These are phyloP conservation scores for Hylomyscus alleni DNA, from an alignment of 2,797 vertebrate genomes.

Conservation along the genomic window DNA sequence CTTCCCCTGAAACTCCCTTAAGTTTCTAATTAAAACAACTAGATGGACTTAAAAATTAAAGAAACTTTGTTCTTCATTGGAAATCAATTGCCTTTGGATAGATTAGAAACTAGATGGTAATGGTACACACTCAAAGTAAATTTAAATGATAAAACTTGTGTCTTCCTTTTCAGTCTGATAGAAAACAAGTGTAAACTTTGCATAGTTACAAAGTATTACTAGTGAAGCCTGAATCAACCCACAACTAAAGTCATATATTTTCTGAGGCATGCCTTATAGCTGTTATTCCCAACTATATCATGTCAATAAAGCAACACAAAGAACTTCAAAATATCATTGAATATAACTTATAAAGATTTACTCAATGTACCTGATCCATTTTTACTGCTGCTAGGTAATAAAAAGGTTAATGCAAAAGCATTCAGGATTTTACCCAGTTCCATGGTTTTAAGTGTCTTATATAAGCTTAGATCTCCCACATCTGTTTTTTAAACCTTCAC, in stretches of 20 bases:
- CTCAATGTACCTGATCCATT: conserved; percentile 72
- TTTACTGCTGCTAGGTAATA: conserved; percentile 70
- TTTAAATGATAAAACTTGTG: conserved; percentile 67
- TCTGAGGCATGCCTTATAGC: conserved; percentile 49
- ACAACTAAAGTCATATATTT: conserved; percentile 69
- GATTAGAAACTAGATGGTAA: conserved; percentile 74
- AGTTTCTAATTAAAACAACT: conserved; percentile 78
- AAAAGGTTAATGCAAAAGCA: conserved; percentile 64
- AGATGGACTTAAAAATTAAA: conserved; percentile 74
- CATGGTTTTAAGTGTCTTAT: conserved; percentile 49
- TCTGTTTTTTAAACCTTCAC: conserved; percentile 29
- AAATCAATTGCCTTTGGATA: conserved; percentile 73
- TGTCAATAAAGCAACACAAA: conserved; percentile 73
- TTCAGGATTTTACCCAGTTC: conserved; percentile 58
- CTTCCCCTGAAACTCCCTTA: conserved; percentile 37
- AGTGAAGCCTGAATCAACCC: conserved; percentile 58
- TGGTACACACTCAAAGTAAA: conserved; percentile 64
- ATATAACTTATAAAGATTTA: conserved; percentile 80
- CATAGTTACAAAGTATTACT: conserved; percentile 10
- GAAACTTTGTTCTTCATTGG: conserved; percentile 71
- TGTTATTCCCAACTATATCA: conserved; percentile 54
- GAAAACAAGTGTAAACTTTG: conserved; percentile 53
- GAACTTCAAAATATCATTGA: conserved; percentile 70
- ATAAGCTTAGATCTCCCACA: conserved; percentile 53
- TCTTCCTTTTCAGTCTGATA: conserved; percentile 59